Evolutionary conservation across 1,140 invertebrate species (phyloP).

Genomic region (Mizuhopecten yessoensis): DNA sequence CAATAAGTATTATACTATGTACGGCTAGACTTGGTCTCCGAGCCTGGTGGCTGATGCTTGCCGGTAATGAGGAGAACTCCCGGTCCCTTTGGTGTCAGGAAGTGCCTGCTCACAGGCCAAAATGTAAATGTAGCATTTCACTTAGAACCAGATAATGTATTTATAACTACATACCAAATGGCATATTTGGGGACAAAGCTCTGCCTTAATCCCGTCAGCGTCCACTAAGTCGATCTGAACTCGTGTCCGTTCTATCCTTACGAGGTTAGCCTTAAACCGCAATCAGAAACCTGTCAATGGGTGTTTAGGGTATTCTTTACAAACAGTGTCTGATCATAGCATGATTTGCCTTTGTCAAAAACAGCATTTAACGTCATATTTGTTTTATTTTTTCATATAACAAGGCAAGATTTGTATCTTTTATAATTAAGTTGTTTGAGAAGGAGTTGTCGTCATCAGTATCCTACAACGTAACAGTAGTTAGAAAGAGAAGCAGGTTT

Average conservation of each 20-base stretch:
- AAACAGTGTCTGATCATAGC: neutral
- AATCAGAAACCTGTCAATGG: neutral
- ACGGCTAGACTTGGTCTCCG: neutral
- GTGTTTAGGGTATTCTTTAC: neutral
- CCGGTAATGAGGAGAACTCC: neutral
- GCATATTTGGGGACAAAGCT: neutral
- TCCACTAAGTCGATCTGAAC: neutral
- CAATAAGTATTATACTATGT: too few relatives aligned
- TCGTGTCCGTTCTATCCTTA: neutral
- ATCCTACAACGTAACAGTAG: neutral
- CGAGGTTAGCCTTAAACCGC: neutral
- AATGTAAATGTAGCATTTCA: constrained; percentile 1
- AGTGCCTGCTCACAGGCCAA: neutral
- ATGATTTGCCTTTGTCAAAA: neutral
- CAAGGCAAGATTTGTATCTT: neutral
- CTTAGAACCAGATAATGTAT: neutral
- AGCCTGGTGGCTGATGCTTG: neutral
- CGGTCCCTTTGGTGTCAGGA: neutral
- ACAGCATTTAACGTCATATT: neutral
- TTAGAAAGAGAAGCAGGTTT: neutral
- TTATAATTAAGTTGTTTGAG: neutral
- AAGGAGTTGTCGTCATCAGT: neutral
- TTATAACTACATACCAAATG: neutral
- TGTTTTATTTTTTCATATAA: neutral
- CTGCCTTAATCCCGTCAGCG: neutral